Conservation (phyloP, 2,113 vertebrate species). For the Spizaetus ornatus region DNA sequence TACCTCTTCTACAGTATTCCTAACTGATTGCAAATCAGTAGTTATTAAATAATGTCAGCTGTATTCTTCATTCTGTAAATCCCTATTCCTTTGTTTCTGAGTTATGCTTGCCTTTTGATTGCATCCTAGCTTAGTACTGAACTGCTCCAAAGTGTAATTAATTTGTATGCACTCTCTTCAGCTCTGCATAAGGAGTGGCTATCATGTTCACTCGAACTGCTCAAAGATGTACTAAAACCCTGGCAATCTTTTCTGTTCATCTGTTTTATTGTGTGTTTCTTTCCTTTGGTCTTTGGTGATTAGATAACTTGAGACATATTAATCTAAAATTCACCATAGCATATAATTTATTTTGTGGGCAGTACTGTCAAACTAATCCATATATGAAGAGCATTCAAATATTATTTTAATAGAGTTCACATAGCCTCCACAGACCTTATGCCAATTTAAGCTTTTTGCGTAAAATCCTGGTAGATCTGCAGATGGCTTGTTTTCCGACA, state of each 20-base stretch:
- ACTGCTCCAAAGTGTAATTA: neutral
- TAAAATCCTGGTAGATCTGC: constrained; percentile 43
- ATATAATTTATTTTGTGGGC: constrained; percentile 47
- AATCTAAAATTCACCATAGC: constrained; percentile 42
- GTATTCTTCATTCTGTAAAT: neutral
- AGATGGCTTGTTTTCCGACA: constrained; percentile 33
- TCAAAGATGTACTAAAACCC: constrained; percentile 26
- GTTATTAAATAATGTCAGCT: neutral
- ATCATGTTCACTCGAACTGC: neutral
- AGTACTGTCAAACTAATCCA: constrained; percentile 31
- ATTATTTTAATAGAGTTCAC: constrained; percentile 54
- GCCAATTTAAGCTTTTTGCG: constrained; percentile 47
- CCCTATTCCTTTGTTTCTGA: neutral
- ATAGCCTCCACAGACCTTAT: constrained; percentile 11
- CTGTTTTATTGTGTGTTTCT: constrained; percentile 6
- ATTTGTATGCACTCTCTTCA: neutral
- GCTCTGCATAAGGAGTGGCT: neutral
- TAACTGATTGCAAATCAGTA: neutral
- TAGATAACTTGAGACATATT: constrained; percentile 25
- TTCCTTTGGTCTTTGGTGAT: constrained; percentile 23
- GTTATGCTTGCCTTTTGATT: constrained; percentile 6
- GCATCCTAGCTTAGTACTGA: neutral
- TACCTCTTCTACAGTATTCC: neutral
- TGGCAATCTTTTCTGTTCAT: neutral
- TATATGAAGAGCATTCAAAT: constrained; percentile 42